These are phyloP conservation scores for Diplogasteroides magnus DNA, from an alignment of 1,140 invertebrate genomes.

Conservation along the genomic window DNA sequence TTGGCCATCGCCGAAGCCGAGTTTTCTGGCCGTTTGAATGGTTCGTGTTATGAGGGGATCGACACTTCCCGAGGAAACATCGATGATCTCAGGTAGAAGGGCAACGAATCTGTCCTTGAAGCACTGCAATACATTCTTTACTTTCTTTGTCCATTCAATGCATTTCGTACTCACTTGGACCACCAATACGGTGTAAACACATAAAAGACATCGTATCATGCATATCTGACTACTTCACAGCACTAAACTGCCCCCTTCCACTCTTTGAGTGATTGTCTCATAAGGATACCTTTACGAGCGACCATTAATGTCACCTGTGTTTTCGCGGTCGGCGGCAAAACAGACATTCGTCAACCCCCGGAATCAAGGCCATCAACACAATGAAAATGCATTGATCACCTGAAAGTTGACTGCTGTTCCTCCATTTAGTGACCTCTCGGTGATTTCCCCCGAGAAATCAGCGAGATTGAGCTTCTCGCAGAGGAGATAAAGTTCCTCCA, in stretches of 20 bases:
- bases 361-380: not conserved
- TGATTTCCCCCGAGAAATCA: not conserved
- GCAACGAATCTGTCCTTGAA: slow-evolving; percentile 29
- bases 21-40: slow-evolving; percentile 12
- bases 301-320: too few relatives aligned
- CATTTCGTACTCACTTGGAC: too few relatives aligned
- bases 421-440: not conserved
- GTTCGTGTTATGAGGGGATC: slow-evolving; percentile 14
- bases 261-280: too few relatives aligned
- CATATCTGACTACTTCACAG: too few relatives aligned
- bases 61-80: slow-evolving; percentile 23
- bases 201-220: too few relatives aligned
- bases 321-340: too few relatives aligned
- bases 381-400: not conserved
- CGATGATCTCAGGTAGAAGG: slow-evolving; percentile 30
- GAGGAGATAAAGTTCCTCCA: not conserved
- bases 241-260: too few relatives aligned
- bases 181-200: too few relatives aligned
- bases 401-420: not conserved
- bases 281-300: too few relatives aligned
- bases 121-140: slow-evolving; percentile 5
- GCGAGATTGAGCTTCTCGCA: not conserved
- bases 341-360: too few relatives aligned
- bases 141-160: too few relatives aligned
- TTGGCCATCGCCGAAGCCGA: slow-evolving; percentile 21